Base-by-base conservation (phyloP, 2,888 invertebrate species). In the Hemithea aestivaria region DNA sequence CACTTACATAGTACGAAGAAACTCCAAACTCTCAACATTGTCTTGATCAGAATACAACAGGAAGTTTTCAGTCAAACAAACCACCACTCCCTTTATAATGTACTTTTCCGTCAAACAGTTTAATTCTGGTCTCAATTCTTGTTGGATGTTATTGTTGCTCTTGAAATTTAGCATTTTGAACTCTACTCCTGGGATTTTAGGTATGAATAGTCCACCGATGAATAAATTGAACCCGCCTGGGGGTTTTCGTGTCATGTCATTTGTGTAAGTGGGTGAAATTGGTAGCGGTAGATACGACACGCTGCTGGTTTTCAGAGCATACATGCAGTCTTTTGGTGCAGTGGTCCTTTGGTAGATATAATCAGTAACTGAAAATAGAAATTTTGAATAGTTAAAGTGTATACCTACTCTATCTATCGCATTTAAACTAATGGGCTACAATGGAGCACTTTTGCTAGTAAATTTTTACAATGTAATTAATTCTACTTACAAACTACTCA, bases 51-150 rank as follows among this genome's bases (percentile, higher is more conserved):
- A 61, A 48, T 76, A 71, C 23, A 85, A 51, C 2, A 85, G 53
- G 35, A 73, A 84, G 45, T 74, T 81, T 37, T 82, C 83, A n/a
- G 82, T 83, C 1, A 81, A 76, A 68, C 76, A 85, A 6, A 80
- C 77, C 10, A 87, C 40, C 7, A 73, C 60, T 1, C 82, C 87
- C 54, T 84, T 87, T 7, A 87, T 64, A 7, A 71, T 66, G 31
- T 60, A 56, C 16, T 67, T 66, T 42, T 69, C 57, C 3, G 73
- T 56, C 31, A 85, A 40, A 6, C 23, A 66, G 56, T 24, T 73
- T 58, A 8, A 79, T 51, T 5, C 62, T 53, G 51, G 64, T 60
- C 54, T 58, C 70, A 52, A 71, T 72, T 59, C 54, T 37, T 72
- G 27, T 24, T 16, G 34, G 21, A 54, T 25, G 36, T 45, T 34